phyloP scores from a whole-genome alignment of 2,888 invertebrate species.

The Phyllotreta cruciferae region DNA sequence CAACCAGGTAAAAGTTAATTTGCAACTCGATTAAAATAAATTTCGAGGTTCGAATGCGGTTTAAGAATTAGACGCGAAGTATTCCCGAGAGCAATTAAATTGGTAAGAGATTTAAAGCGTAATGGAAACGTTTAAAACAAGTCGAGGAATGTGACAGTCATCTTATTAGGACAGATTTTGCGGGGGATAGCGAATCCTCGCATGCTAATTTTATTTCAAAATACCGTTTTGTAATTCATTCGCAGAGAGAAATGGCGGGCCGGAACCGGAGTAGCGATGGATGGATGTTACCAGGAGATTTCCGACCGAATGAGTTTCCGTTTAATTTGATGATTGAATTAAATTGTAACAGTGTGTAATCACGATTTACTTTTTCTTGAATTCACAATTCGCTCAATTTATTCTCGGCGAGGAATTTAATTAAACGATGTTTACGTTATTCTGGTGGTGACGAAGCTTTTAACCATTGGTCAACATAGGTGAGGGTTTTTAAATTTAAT shows the following conservation, averaged over 20 bases:
- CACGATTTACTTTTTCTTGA: constrained; percentile 3
- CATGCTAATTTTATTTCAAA: constrained; percentile 21
- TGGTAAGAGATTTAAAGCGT: constrained; percentile 10
- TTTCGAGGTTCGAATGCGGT: no score
- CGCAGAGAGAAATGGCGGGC: neutral
- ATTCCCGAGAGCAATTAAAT: neutral
- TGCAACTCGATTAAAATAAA: no score
- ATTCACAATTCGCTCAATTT: constrained; percentile 1
- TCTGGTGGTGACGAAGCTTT: no score
- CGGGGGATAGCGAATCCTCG: constrained; percentile 5
- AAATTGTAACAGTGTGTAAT: constrained; percentile 11
- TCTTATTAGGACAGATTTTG: constrained; percentile 21
- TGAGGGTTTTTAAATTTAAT: no score
- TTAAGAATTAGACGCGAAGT: no score
- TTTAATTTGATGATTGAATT: constrained; percentile 14
- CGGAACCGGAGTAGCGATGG: constrained; percentile 6
- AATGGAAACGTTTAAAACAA: constrained; percentile 22
- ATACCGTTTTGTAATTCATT: constrained; percentile 27
- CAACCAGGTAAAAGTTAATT: no score
- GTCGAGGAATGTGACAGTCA: constrained; percentile 14
- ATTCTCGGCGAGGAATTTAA: neutral
- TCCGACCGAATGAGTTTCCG: constrained; percentile 16
- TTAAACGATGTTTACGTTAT: neutral
- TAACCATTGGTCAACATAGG: no score
- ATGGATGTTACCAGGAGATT: constrained; percentile 15